Evolutionary conservation across 1,140 invertebrate genomes (phyloP).

Genomic region (Plodia interpunctella): DNA sequence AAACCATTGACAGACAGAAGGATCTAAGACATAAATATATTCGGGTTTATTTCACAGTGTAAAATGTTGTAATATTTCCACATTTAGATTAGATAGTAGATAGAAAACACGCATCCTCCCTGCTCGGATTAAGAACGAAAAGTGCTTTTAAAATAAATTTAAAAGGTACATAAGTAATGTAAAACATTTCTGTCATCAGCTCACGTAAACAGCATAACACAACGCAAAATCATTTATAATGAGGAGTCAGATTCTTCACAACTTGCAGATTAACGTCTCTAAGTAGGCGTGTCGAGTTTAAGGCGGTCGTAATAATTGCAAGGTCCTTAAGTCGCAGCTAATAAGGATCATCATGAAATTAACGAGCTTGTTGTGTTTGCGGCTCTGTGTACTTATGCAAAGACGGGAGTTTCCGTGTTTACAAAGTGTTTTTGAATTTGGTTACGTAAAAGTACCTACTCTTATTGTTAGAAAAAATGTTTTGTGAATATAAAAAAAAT

Average conservation of each 20-base stretch:
- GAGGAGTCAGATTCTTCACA: background rate
- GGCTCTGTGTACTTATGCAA: background rate
- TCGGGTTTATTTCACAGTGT: too few relatives aligned
- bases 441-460: too few relatives aligned
- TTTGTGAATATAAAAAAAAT: background rate
- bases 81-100: too few relatives aligned
- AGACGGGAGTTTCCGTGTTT: background rate
- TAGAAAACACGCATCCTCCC: too few relatives aligned
- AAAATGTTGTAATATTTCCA: too few relatives aligned
- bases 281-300: background rate
- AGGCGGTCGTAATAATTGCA: conserved; percentile 10
- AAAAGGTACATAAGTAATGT: too few relatives aligned
- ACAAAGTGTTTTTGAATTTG: background rate
- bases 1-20: too few relatives aligned
- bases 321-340: background rate
- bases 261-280: background rate
- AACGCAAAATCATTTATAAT: background rate
- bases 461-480: background rate
- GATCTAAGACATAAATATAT: too few relatives aligned
- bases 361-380: background rate
- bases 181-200: background rate
- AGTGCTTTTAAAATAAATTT: too few relatives aligned
- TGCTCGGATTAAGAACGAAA: too few relatives aligned
- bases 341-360: conserved; percentile 2
- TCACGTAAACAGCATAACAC: too few relatives aligned